Percentiles rank a stretch among this genome's conserved stretches.
Evolutionary conservation across 2,113 vertebrate species (phyloP).

Genomic region (Proterorhinus semilunaris): DNA sequence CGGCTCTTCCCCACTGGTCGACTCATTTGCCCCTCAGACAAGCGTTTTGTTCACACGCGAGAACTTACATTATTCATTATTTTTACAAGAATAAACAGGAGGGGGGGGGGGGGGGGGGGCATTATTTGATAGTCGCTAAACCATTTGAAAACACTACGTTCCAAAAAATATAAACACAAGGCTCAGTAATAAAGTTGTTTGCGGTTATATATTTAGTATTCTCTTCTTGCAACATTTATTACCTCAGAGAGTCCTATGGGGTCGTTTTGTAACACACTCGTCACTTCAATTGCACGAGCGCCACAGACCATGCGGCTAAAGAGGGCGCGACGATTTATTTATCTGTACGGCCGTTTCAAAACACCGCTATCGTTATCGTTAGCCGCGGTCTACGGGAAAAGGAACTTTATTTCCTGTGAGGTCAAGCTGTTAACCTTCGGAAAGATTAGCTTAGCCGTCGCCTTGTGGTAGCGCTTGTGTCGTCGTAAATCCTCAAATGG

Average conservation of each 20-base stretch:
- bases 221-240: too few species aligned
- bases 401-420: neutral
- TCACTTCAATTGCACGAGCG: too few species aligned
- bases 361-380: neutral
- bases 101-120: too few species aligned
- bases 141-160: too few species aligned
- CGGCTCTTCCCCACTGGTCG: slow-evolving; percentile 18
- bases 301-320: too few species aligned
- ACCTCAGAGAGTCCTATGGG: too few species aligned
- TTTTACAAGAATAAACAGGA: neutral
- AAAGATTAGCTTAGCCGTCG: slow-evolving; percentile 4
- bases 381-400: neutral
- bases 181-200: too few species aligned
- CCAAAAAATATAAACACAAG: too few species aligned
- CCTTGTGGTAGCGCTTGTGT: neutral
- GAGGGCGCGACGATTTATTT: neutral
- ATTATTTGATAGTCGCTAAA: too few species aligned
- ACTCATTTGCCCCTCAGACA: slow-evolving; percentile 2
- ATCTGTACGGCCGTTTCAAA: neutral
- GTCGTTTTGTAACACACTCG: too few species aligned
- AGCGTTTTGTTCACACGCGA: neutral
- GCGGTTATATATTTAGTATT: too few species aligned
- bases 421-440: slow-evolving; percentile 5
- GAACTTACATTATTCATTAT: neutral
- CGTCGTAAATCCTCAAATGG: neutral